phyloP scores from a whole-genome alignment of 2,888 invertebrate species.

The Heliconius erato region DNA sequence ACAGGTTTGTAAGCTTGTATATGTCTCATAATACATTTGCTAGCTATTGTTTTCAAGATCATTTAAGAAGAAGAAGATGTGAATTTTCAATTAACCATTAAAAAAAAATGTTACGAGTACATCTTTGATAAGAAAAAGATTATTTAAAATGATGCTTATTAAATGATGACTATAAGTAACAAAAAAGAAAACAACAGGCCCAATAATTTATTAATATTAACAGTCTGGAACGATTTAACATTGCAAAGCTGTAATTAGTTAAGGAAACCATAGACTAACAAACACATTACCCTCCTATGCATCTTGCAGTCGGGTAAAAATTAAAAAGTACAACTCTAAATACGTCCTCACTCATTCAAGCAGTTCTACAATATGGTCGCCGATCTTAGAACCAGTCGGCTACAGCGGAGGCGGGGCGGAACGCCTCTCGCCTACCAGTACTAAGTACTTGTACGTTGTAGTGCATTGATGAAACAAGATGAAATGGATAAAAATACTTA shows the following conservation, averaged over 20 bases:
- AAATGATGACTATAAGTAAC: no score
- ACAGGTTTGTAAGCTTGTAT: no score
- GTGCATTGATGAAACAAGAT: constrained; percentile 7
- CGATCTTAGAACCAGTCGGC: constrained; percentile 40
- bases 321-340: not conserved
- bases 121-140: no score
- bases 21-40: no score
- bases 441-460: not conserved
- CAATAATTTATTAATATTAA: not conserved
- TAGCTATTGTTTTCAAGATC: no score
- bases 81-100: no score
- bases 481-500: not conserved
- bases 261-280: not conserved
- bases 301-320: not conserved
- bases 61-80: no score
- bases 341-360: not conserved
- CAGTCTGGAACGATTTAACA: not conserved
- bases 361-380: constrained; percentile 42
- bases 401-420: constrained; percentile 45
- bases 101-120: no score
- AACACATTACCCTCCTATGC: not conserved
- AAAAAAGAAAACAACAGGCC: no score
- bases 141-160: no score
- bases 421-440: constrained; percentile 48
- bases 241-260: not conserved